These are phyloP conservation scores for Leptothorax acervorum DNA, from an alignment of 2,888 invertebrate genomes.

Conservation along the genomic window DNA sequence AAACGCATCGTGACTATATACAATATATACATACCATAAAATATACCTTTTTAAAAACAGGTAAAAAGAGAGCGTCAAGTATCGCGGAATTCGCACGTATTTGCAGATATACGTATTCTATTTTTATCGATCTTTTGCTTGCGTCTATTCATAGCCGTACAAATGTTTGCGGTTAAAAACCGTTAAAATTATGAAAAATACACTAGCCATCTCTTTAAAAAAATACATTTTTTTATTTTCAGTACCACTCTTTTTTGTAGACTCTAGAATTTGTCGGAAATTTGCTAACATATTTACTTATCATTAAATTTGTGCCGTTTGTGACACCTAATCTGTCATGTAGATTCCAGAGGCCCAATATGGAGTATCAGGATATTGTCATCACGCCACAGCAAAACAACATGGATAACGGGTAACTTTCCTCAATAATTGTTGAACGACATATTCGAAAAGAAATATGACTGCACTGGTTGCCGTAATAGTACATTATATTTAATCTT, in stretches of 20 bases:
- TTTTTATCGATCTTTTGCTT: conserved; percentile 16
- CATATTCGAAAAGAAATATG: background rate
- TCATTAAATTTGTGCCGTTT: background rate
- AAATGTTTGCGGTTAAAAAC: background rate
- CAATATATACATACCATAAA: background rate
- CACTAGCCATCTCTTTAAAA: background rate
- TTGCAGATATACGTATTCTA: conserved; percentile 30
- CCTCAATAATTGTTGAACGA: background rate
- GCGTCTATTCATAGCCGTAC: background rate
- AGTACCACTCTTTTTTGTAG: too few species aligned
- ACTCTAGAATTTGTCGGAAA: background rate
- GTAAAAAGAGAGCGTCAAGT: too few species aligned
- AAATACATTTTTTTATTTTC: background rate
- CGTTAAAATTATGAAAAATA: background rate
- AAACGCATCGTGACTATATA: conserved; percentile 5
- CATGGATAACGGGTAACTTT: conserved; percentile 85
- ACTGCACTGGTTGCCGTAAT: background rate
- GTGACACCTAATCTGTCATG: background rate
- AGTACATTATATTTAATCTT: background rate
- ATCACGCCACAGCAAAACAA: conserved; percentile 87
- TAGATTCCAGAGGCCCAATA: conserved; percentile 86
- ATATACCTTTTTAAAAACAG: background rate
- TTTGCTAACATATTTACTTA: background rate
- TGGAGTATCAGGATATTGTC: conserved; percentile 89
- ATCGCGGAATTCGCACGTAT: background rate